phyloP scores from a whole-genome alignment of 2,888 invertebrate species.

The Nasonia oneida region DNA sequence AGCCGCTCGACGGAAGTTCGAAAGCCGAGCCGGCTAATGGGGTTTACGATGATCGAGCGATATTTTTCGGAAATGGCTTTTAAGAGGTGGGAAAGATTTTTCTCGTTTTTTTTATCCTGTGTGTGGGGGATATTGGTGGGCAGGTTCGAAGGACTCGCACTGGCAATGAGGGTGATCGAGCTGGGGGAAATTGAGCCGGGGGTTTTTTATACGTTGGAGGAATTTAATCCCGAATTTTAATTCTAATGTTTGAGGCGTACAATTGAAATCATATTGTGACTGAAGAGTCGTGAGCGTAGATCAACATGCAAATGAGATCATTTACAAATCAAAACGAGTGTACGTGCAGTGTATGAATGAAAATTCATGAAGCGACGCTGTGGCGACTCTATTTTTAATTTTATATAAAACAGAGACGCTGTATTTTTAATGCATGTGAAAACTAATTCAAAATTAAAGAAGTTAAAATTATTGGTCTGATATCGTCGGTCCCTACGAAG shows the following conservation, averaged over 20 bases:
- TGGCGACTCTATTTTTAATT: too few relatives aligned
- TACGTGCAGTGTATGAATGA: conserved; percentile 29
- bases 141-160: not conserved
- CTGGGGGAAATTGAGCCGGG: not conserved
- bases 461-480: too few relatives aligned
- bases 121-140: not conserved
- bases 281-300: not conserved
- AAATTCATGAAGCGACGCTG: conserved; percentile 45
- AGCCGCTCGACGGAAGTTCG: not conserved
- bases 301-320: conserved; percentile 34
- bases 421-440: too few relatives aligned
- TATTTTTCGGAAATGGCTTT: not conserved
- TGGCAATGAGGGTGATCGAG: not conserved
- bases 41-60: conserved; percentile 6
- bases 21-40: not conserved
- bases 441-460: too few relatives aligned
- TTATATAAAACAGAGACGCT: too few relatives aligned
- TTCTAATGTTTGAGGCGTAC: not conserved
- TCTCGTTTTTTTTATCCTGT: not conserved
- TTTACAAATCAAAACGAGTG: conserved; percentile 40
- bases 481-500: too few relatives aligned
- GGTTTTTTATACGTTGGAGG: not conserved
- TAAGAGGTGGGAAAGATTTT: not conserved
- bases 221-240: not conserved
- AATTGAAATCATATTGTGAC: conserved; percentile 33